Evolutionary conservation across 2,113 vertebrate species (phyloP).

Genomic region (Numida meleagris): DNA sequence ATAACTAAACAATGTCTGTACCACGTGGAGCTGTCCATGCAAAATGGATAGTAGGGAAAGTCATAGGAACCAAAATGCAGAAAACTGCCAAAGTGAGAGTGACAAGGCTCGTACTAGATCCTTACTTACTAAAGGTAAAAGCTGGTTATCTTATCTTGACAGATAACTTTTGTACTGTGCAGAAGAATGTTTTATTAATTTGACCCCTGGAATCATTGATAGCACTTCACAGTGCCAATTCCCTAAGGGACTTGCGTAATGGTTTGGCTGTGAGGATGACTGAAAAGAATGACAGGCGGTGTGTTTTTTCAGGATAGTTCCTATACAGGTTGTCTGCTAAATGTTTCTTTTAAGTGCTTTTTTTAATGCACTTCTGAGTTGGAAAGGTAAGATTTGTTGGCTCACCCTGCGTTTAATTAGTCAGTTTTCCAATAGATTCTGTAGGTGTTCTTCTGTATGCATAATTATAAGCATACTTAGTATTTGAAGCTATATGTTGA

Average conservation of each 20-base stretch:
- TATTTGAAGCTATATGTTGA: neutral
- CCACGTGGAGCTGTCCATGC: constrained; percentile 88
- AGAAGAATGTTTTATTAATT: neutral
- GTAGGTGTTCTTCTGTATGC: neutral
- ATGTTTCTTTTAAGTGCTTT: constrained; percentile 6
- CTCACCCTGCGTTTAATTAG: neutral
- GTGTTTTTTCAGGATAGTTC: neutral
- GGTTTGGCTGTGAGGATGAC: neutral
- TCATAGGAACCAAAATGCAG: constrained; percentile 95
- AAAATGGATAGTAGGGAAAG: constrained; percentile 93
- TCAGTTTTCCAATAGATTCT: neutral
- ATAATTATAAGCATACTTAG: neutral
- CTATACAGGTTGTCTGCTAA: neutral
- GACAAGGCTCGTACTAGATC: constrained; percentile 91
- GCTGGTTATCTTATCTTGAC: neutral
- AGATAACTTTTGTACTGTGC: neutral
- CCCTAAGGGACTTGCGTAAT: neutral
- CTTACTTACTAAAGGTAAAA: constrained; percentile 93
- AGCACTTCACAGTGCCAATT: neutral
- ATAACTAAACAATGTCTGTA: constrained; percentile 82
- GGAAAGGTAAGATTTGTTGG: neutral
- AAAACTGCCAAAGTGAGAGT: constrained; percentile 97
- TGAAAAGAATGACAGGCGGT: neutral
- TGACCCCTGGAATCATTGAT: neutral
- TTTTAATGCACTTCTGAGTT: neutral